Evolutionary conservation across 2,797 vertebrate species (phyloP).

Genomic region (Champsocephalus esox): DNA sequence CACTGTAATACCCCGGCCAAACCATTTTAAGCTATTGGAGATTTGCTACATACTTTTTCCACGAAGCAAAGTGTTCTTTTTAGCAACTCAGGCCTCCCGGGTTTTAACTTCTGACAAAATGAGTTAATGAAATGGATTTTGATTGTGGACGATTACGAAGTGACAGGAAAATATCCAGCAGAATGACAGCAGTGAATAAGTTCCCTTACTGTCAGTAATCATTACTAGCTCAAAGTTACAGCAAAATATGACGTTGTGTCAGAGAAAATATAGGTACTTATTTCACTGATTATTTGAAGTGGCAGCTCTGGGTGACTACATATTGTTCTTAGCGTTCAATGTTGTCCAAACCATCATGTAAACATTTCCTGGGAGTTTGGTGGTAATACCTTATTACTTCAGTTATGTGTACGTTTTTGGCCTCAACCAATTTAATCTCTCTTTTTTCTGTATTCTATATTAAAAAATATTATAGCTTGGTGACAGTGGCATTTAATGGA

Average conservation of each 20-base stretch:
- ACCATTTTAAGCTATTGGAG: conserved; percentile 48
- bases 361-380: background rate
- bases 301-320: background rate
- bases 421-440: background rate
- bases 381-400: too few relatives aligned
- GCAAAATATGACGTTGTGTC: background rate
- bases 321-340: conserved; percentile 1
- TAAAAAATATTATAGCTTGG: background rate
- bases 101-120: conserved; percentile 49
- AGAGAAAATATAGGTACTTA: background rate
- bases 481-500: background rate
- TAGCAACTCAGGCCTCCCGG: conserved; percentile 29
- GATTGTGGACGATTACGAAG: background rate
- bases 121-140: conserved; percentile 18
- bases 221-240: background rate
- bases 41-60: conserved; percentile 51
- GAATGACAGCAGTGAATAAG: conserved; percentile 14
- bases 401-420: background rate
- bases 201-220: conserved; percentile 7
- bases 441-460: background rate
- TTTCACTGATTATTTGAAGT: background rate
- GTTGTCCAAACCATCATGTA: background rate
- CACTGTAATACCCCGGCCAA: conserved; percentile 18
- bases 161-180: conserved; percentile 11
- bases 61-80: conserved; percentile 54